These are phyloP conservation scores for Syngnathoides biaculeatus DNA, from an alignment of 2,113 vertebrate species.

Conservation along the genomic window DNA sequence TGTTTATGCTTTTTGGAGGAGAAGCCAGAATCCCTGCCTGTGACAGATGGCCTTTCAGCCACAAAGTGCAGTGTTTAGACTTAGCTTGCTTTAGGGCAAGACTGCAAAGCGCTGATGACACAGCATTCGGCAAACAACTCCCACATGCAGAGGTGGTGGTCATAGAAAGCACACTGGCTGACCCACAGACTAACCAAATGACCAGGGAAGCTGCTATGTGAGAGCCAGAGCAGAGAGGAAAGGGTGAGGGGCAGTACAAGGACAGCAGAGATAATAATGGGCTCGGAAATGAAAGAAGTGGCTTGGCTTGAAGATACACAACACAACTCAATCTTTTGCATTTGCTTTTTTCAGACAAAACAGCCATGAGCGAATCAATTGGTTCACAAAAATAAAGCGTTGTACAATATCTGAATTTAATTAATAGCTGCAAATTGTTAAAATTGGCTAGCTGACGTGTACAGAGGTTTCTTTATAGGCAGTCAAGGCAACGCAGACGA, in stretches of 20 bases:
- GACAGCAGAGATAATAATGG: conserved; percentile 55
- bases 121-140: conserved; percentile 72
- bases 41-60: conserved; percentile 77
- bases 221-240: conserved; percentile 23
- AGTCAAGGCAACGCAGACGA: conserved; percentile 58
- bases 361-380: conserved; percentile 53
- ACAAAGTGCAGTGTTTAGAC: conserved; percentile 75
- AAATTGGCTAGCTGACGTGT: conserved; percentile 64
- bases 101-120: conserved; percentile 70
- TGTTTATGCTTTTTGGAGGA: conserved; percentile 76
- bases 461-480: conserved; percentile 66
- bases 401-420: conserved; percentile 64
- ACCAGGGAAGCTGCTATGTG: conserved; percentile 40
- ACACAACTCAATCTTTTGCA: conserved; percentile 56
- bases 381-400: conserved; percentile 36
- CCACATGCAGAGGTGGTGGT: conserved; percentile 62
- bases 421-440: conserved; percentile 69
- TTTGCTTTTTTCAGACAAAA: conserved; percentile 49
- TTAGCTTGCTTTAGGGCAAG: conserved; percentile 69
- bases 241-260: conserved; percentile 33
- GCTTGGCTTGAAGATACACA: conserved; percentile 51
- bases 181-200: conserved; percentile 50
- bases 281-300: conserved; percentile 51
- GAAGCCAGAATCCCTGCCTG: conserved; percentile 68
- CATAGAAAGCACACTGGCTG: conserved; percentile 55